phyloP scores from a whole-genome alignment of 2,797 vertebrate genomes.

The Megalops cyprinoides region DNA sequence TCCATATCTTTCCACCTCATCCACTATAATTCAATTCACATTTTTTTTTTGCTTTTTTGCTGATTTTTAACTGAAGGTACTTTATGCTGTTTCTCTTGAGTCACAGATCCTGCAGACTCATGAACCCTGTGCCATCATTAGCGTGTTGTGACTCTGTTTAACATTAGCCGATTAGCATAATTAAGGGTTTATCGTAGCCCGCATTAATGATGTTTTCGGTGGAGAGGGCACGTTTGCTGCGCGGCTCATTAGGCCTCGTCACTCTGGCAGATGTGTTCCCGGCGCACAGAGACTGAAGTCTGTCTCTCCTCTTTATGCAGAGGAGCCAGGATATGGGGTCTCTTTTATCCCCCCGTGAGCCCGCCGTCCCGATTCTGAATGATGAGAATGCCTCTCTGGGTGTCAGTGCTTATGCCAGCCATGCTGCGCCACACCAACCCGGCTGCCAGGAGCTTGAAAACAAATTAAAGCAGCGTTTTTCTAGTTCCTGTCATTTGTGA shows the following conservation, averaged over 20 bases:
- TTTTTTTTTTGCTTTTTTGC: too few relatives aligned
- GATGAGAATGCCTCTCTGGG: background rate
- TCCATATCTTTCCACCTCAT: too few relatives aligned
- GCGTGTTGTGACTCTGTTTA: slow-evolving; percentile 37
- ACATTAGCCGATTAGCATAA: slow-evolving; percentile 39
- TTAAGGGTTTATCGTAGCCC: slow-evolving; percentile 35
- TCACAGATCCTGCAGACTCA: slow-evolving; percentile 19
- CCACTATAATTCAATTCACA: too few relatives aligned
- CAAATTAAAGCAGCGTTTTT: background rate
- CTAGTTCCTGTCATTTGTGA: background rate
- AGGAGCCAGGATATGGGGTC: background rate
- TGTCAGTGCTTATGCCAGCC: background rate
- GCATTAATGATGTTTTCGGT: slow-evolving; percentile 34
- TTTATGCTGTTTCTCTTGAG: background rate
- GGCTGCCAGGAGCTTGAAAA: background rate
- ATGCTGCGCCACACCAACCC: background rate
- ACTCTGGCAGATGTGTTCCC: slow-evolving; percentile 23
- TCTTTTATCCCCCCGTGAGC: slow-evolving; percentile 4
- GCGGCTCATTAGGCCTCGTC: slow-evolving; percentile 7
- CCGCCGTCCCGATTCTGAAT: background rate
- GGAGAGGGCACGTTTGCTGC: slow-evolving; percentile 28
- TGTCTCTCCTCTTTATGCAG: background rate
- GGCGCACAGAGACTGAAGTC: background rate
- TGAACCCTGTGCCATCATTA: slow-evolving; percentile 34
- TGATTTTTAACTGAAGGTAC: background rate